Evolutionary conservation across 64 coral and sea anemone species (phyloP), one percentile per base, ranked within the genome.

Genomic region (Astreopora myriophthalma): DNA sequence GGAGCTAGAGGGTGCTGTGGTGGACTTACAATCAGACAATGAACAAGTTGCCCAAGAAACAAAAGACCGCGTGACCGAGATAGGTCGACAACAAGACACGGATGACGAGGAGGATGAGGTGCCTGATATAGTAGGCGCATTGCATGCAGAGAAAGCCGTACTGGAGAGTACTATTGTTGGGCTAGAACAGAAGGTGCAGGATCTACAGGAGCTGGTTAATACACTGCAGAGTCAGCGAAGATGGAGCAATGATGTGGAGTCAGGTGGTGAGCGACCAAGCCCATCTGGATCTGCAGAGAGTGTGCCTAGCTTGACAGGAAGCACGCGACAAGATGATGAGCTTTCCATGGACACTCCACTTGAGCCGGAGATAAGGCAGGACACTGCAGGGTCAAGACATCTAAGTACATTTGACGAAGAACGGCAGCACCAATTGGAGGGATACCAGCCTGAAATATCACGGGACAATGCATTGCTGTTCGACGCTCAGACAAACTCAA

Each of bases 151-250:
- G 48, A 98, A 98, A 79, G 93, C 96, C 25, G 93, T 98, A 11
- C 71, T 98, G 35, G 96, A 98, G 85, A 88, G 75, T 27, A 95
- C 96, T 23, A 95, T 98, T 55, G 96, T 98, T 55, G 96, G 96
- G 26, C 85, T 98, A 13, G 88, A 98, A 65, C 83, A 95, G 26
- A 98, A 98, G 68, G 90, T 98, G 2, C 96, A 98, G 79, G 93
- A 95, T 33, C 37, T 95, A 68, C 75, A 93, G 37, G 71, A 95
- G 58, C 65, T 66, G 38, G 46, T 95, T 0, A 35, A 91, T 20
- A 33, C 38, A 40, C 46, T 86, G 6, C 75, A 79, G 57, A 87
- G 34, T 48, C 35, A 81, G 26, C 51, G 22, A 38, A 66, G 75
- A 26, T 75, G 68, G 76, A 80, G 75, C 23, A 36, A 76, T 9